Evolutionary conservation across 2,797 vertebrate genomes (phyloP), one percentile per base, ranked within the genome.

Genomic region (Microtus obscurus): DNA sequence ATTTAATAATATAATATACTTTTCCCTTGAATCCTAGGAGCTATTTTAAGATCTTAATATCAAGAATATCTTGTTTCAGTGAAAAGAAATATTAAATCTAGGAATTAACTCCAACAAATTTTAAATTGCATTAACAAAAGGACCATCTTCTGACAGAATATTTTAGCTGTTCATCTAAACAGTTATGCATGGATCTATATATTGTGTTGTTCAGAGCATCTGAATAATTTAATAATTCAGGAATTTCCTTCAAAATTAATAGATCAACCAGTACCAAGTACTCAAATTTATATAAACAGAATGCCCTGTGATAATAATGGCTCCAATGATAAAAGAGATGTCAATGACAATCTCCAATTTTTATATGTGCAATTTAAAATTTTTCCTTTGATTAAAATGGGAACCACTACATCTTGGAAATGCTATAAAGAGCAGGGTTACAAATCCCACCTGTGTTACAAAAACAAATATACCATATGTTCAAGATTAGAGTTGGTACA

Each of bases 371-470:
- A 90, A 87, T 94, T 21, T 95, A 67, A 92, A 90, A 90, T 53
- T 65, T 93, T 96, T 94, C 37, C 59, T 87, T 80, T 92, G 86
- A 93, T 95, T 92, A 89, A 91, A 85, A 79, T 71, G 74, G 83
- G 95, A 95, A 83, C 86, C 29, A 78, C 63, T 16, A 90, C 48
- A 88, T 92, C 51, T 90, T 93, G 92, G 6, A 89, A 93, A 0
- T 96, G 48, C 85, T 95, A 17, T 86, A 90, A 79, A 87, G 74
- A 65, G 93, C 95, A 94, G 78, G 76, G 19, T 53, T 90, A 85
- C 17, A 87, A 65, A 95, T 90, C 96, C 37, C 53, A 95, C 92
- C 53, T 78, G 91, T 96, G 86, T 90, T 86, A 89, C 19, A 92
- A 74, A 96, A 96, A 48, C 95, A 95, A 91, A 48, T 37, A 91